A percentile compares a stretch with the other conserved stretches of the same genome.
phyloP scores from a whole-genome alignment of 2,113 vertebrate genomes.

The Ascaphus truei region DNA sequence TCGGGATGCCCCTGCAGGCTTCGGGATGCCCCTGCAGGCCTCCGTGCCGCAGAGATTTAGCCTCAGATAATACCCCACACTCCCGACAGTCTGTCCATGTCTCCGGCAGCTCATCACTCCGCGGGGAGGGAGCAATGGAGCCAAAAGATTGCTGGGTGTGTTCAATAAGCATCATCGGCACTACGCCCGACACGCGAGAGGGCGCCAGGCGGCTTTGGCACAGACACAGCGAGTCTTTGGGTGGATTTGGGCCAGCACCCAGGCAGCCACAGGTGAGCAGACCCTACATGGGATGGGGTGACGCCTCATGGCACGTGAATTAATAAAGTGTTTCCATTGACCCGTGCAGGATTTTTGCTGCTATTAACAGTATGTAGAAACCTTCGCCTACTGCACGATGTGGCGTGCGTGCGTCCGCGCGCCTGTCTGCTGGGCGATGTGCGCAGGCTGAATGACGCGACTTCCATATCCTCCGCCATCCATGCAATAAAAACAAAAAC shows the following conservation, averaged over 20 bases:
- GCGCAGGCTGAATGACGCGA: too few species aligned
- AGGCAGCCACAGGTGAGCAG: background rate
- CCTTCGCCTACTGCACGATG: too few species aligned
- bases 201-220: constrained; percentile 1
- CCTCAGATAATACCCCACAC: too few species aligned
- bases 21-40: too few species aligned
- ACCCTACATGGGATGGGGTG: background rate
- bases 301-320: constrained; percentile 10
- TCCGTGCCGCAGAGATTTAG: too few species aligned
- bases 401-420: too few species aligned
- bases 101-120: too few species aligned
- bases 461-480: too few species aligned
- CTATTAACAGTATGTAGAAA: background rate
- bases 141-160: background rate
- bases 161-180: background rate
- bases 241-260: background rate
- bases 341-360: constrained; percentile 30
- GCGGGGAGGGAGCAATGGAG: background rate
- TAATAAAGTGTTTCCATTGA: constrained; percentile 35
- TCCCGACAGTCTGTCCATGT: too few species aligned
- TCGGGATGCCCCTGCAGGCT: too few species aligned
- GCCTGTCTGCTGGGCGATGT: too few species aligned
- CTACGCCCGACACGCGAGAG: background rate
- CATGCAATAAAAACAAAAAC: too few species aligned
- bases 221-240: constrained; percentile 3